A percentile compares a stretch with the other conserved stretches of the same genome.
These are phyloP conservation scores for Spinus olivaceus DNA, from an alignment of 2,797 vertebrate genomes.

Conservation along the genomic window DNA sequence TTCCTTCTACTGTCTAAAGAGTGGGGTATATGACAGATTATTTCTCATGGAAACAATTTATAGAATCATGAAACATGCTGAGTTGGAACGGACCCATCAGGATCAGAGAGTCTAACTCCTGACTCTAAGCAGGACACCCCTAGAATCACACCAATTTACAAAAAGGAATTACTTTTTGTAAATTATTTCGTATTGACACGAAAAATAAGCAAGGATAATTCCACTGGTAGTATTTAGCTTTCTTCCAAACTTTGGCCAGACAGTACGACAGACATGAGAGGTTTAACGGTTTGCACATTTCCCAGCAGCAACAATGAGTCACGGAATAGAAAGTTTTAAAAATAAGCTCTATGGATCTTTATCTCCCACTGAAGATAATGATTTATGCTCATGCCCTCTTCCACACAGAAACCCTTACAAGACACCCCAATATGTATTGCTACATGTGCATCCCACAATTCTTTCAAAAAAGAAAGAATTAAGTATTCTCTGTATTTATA, in stretches of 20 bases:
- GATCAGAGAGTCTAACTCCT: background rate
- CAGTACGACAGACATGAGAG: background rate
- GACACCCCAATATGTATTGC: background rate
- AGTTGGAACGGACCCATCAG: background rate
- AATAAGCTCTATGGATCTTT: background rate
- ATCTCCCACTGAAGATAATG: background rate
- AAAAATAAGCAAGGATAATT: background rate
- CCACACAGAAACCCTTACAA: background rate
- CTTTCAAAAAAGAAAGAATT: background rate
- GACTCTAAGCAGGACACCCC: background rate
- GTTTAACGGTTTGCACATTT: background rate
- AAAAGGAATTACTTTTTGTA: background rate
- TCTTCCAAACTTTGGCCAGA: background rate
- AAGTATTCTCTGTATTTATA: no score
- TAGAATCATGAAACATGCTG: background rate
- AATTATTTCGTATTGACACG: background rate
- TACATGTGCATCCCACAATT: rapidly evolving
- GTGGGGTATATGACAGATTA: background rate
- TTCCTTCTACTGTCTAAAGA: background rate
- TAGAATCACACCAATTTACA: background rate
- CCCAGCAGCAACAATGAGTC: background rate
- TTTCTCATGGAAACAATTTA: background rate
- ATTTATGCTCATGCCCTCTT: background rate
- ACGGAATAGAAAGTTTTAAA: background rate
- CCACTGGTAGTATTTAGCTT: background rate